phyloP scores from a whole-genome alignment of 2,113 vertebrate species.

The Apus apus region DNA sequence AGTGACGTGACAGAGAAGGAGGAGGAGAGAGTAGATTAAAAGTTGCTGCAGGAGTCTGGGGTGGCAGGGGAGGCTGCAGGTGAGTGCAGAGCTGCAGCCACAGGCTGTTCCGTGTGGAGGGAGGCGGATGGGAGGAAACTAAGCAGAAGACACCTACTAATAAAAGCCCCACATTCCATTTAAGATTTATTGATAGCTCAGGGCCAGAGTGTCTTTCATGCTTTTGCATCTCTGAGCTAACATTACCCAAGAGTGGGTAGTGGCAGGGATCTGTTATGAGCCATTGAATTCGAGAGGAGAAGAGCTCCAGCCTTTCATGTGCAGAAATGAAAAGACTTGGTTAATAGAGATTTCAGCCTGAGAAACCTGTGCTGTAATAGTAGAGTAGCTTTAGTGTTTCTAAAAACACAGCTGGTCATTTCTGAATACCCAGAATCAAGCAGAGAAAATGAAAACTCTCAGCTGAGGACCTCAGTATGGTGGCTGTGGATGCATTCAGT shows the following conservation, averaged over 20 bases:
- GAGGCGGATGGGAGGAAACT: slow-evolving; percentile 6
- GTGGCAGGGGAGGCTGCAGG: background rate
- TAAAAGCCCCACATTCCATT: background rate
- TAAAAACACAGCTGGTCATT: background rate
- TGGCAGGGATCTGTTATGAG: background rate
- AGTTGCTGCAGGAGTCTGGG: background rate
- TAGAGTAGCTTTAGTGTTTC: background rate
- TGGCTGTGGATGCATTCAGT: background rate
- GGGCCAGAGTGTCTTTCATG: background rate
- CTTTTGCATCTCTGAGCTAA: background rate
- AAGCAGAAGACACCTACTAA: slow-evolving; percentile 8
- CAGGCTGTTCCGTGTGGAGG: background rate
- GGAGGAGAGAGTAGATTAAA: background rate
- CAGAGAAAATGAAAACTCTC: background rate
- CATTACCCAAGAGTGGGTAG: background rate
- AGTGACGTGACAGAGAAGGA: background rate
- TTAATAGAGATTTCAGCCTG: background rate
- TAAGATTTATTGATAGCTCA: slow-evolving; percentile 25
- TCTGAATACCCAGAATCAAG: background rate
- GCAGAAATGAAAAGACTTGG: background rate
- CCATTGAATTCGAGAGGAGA: background rate
- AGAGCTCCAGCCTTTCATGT: background rate
- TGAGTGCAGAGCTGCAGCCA: background rate
- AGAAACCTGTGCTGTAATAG: background rate
- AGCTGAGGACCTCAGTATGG: background rate